Evolutionary conservation across 2,888 invertebrate species (phyloP).

Genomic region (Erebia aethiops): DNA sequence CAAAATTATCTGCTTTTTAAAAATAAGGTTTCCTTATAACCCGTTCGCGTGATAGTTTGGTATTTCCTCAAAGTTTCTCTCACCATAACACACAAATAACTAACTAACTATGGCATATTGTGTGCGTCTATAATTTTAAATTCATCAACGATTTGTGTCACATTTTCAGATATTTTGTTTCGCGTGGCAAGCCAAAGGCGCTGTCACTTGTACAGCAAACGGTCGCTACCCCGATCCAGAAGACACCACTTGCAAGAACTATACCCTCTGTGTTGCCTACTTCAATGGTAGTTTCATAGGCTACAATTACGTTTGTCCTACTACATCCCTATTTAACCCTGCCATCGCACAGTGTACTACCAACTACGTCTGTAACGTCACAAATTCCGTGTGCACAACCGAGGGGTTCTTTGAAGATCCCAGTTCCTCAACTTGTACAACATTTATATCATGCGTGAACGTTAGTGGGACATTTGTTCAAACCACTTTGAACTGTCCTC

Average conservation of each 20-base stretch:
- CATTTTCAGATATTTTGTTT: slow-evolving; percentile 44
- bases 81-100: background rate
- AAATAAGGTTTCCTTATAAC: slow-evolving; percentile 5
- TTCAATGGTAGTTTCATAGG: slow-evolving; percentile 51
- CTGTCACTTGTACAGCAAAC: slow-evolving; percentile 60
- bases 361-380: slow-evolving; percentile 59
- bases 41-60: background rate
- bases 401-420: slow-evolving; percentile 65
- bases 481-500: slow-evolving; percentile 60
- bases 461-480: slow-evolving; percentile 56
- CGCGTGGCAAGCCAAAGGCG: slow-evolving; percentile 51
- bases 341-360: slow-evolving; percentile 57
- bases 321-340: slow-evolving; percentile 70
- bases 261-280: slow-evolving; percentile 63
- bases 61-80: slow-evolving; percentile 14
- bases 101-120: background rate
- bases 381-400: slow-evolving; percentile 55
- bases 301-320: slow-evolving; percentile 70
- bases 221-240: slow-evolving; percentile 65
- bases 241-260: slow-evolving; percentile 70
- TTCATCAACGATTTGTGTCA: background rate
- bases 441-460: slow-evolving; percentile 64
- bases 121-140: background rate
- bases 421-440: slow-evolving; percentile 57
- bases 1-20: background rate